Evolutionary conservation across 2,113 vertebrate genomes (phyloP), one percentile per base, ranked within the genome.

Genomic region (Lasiurus borealis): DNA sequence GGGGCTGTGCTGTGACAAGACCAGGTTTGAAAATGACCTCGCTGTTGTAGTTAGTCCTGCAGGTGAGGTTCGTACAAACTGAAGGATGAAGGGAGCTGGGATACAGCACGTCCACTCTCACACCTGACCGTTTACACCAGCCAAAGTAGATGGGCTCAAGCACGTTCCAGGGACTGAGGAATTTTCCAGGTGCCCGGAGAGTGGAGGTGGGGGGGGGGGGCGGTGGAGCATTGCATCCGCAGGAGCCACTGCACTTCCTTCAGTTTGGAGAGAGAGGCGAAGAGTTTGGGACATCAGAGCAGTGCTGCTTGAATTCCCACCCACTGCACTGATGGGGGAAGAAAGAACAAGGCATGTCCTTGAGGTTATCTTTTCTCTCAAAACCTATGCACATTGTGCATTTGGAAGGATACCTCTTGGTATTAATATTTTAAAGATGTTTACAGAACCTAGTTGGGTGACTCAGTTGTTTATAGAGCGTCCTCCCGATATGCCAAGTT

Each of bases 201-300:
- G 59, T 10, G 5, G 1, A 9, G 14, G 31, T 7, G 1, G 4
- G 31, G 13, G 6, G n/a, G n/a, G n/a, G n/a, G n/a, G n/a, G n/a
- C n/a, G n/a, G n/a, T n/a, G n/a, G n/a, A n/a, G 48, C 62, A 15
- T 34, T 50, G n/a, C 34, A 34, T 27, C 18, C 7, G 6, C 21
- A 62, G 18, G 21, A 69, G 44, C 46, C 13, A 59, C 19, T 48
- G 72, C 13, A 1, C 31, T 54, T 16, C 52, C 23, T 36, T 8
- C 5, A 3, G 29, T 44, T 31, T 46, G 40, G 21, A 46, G 54
- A n/a, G n/a, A 6, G 27, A 5, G 44, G 34, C 69, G 46, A 27
- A 19, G n/a, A n/a, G 18, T 36, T 10, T 31, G 40, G 27, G 27
- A 52, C 18, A 0, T 12, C 18, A 78, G 46, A 15, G 0, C 19